Evolutionary conservation across 2,797 vertebrate species (phyloP).

Genomic region (Aulostomus chinensis): DNA sequence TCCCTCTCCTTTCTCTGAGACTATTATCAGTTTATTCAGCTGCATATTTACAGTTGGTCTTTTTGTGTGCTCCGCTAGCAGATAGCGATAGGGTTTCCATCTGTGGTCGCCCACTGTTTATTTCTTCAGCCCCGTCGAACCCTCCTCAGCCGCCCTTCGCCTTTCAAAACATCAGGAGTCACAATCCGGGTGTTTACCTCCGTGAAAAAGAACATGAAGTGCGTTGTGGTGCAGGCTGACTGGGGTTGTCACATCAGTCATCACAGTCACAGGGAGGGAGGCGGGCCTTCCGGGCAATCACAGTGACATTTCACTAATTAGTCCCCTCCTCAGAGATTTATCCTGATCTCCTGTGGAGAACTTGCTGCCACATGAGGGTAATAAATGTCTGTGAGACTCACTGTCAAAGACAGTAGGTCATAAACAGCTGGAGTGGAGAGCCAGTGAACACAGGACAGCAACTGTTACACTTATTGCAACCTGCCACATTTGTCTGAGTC

Average conservation of each 20-base stretch:
- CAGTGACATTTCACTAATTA: conserved; percentile 58
- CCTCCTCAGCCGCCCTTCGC: conserved; percentile 5
- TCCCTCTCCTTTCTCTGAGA: conserved; percentile 7
- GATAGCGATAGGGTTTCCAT: conserved; percentile 20
- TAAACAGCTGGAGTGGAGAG: conserved; percentile 42
- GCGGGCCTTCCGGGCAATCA: conserved; percentile 37
- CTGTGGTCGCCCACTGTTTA: conserved; percentile 28
- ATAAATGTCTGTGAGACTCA: conserved; percentile 44
- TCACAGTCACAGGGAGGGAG: conserved; percentile 16
- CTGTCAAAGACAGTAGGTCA: conserved; percentile 46
- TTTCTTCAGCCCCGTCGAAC: conserved; percentile 34
- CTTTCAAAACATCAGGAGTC: conserved; percentile 20
- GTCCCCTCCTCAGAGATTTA: conserved; percentile 29
- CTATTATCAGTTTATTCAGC: conserved; percentile 43
- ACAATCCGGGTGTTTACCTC: conserved; percentile 11
- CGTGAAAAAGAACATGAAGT: conserved; percentile 4
- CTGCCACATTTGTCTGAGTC: conserved; percentile 36
- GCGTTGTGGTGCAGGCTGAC: background rate
- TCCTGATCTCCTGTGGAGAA: conserved; percentile 23
- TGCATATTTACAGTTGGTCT: conserved; percentile 30
- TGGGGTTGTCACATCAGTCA: conserved; percentile 19
- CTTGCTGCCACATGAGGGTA: conserved; percentile 26
- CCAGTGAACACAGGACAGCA: conserved; percentile 14
- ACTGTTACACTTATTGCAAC: conserved; percentile 30
- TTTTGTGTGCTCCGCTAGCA: conserved; percentile 12